Conservation (phyloP, 2,888 invertebrate species). For the Graphium colonna region DNA sequence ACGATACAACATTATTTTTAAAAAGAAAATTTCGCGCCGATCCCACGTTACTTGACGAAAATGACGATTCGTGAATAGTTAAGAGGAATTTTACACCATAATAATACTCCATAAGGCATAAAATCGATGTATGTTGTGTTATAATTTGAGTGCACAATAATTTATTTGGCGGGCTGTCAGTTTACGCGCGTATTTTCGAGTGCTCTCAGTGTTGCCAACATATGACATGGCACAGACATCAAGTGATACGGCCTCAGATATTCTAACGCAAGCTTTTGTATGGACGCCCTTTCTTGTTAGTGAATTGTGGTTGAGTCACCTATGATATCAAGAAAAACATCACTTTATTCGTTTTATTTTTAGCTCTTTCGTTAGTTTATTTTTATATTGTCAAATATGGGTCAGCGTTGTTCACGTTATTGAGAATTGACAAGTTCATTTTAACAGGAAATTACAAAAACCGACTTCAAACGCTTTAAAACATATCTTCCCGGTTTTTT, state of each 20-base stretch:
- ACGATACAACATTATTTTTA: constrained; percentile 19
- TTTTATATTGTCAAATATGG: neutral
- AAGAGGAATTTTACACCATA: too few relatives aligned
- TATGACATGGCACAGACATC: constrained; percentile 62
- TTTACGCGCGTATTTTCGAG: constrained; percentile 60
- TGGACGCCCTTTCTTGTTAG: constrained; percentile 25
- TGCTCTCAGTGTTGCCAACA: constrained; percentile 63
- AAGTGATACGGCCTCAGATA: constrained; percentile 53
- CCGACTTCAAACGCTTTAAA: too few relatives aligned
- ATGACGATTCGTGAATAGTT: too few relatives aligned
- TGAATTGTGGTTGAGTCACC: constrained; percentile 13
- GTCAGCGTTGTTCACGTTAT: too few relatives aligned
- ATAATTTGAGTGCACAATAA: constrained; percentile 25
- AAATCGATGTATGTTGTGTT: constrained; percentile 32
- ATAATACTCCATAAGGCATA: constrained; percentile 26
- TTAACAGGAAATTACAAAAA: too few relatives aligned
- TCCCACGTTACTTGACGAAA: constrained; percentile 18
- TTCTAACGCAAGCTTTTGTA: constrained; percentile 31
- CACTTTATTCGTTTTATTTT: neutral
- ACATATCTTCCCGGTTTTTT: too few relatives aligned
- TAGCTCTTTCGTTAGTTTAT: neutral
- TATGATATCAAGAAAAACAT: neutral
- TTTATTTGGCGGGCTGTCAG: constrained; percentile 42
- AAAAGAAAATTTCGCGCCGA: constrained; percentile 27
- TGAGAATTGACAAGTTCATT: too few relatives aligned